phyloP scores from a whole-genome alignment of 1,140 invertebrate genomes.

The Sogatella furcifera region DNA sequence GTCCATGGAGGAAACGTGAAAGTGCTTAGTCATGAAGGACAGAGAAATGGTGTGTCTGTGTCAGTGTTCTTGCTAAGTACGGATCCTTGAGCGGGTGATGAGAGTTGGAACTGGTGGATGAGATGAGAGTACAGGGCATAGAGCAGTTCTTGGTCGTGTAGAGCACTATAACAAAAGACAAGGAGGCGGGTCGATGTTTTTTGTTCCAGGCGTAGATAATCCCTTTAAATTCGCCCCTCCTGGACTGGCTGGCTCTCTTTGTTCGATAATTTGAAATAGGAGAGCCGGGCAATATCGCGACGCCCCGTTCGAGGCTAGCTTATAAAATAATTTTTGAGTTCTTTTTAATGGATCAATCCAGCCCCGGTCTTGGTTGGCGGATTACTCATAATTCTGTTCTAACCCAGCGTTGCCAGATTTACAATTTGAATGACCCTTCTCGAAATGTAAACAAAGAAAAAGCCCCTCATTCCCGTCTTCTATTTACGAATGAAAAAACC shows the following conservation, averaged over 20 bases:
- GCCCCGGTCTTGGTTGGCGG: not conserved
- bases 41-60: too few relatives aligned
- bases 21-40: too few relatives aligned
- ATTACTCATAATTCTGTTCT: not conserved
- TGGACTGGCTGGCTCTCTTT: not conserved
- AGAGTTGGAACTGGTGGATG: too few relatives aligned
- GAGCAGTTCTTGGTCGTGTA: too few relatives aligned
- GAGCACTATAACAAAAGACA: too few relatives aligned
- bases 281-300: not conserved
- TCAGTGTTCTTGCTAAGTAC: too few relatives aligned
- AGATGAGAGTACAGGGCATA: too few relatives aligned
- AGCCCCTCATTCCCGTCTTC: too few relatives aligned
- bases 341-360: conserved; percentile 3
- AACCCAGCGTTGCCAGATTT: conserved; percentile 1
- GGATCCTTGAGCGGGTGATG: too few relatives aligned
- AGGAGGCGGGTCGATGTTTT: not conserved
- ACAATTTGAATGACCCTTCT: not conserved
- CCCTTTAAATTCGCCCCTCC: conserved; percentile 1
- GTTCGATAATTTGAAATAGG: conserved; percentile 1
- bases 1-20: too few relatives aligned
- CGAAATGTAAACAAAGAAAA: too few relatives aligned
- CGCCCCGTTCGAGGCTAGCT: not conserved
- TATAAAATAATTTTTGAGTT: conserved; percentile 4
- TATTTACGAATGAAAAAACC: too few relatives aligned
- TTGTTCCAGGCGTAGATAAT: not conserved